phyloP scores from a whole-genome alignment of 2,113 vertebrate species.

The Uria aalge region DNA sequence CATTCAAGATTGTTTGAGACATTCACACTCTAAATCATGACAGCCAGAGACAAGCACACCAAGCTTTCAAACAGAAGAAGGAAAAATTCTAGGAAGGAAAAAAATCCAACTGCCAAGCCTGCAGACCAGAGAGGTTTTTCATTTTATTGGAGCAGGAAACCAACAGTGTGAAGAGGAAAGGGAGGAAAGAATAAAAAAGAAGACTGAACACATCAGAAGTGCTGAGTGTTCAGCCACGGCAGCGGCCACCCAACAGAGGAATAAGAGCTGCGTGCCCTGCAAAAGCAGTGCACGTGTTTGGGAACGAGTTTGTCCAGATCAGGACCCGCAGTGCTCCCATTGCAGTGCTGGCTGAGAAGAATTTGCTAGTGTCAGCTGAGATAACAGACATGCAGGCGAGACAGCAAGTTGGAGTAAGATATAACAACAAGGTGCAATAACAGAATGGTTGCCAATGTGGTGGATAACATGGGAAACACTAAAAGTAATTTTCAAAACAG shows the following conservation, averaged over 20 bases:
- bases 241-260: background rate
- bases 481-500: background rate
- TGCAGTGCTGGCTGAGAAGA: background rate
- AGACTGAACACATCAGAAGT: background rate
- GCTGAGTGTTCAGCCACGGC: background rate
- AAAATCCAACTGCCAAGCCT: background rate
- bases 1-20: background rate
- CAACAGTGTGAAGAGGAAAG: background rate
- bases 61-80: background rate
- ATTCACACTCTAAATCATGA: background rate
- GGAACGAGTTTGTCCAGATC: background rate
- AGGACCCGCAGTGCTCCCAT: background rate
- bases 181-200: background rate
- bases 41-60: background rate
- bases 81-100: background rate
- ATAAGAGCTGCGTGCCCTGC: background rate
- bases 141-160: background rate
- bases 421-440: background rate
- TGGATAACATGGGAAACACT: background rate
- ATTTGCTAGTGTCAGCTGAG: background rate
- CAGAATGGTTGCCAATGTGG: background rate
- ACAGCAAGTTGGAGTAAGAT: background rate
- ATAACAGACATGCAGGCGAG: background rate
- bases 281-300: background rate
- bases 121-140: background rate